Base-by-base conservation (phyloP, 2,797 vertebrate genomes). In the Pangasius sanitwongsei region DNA sequence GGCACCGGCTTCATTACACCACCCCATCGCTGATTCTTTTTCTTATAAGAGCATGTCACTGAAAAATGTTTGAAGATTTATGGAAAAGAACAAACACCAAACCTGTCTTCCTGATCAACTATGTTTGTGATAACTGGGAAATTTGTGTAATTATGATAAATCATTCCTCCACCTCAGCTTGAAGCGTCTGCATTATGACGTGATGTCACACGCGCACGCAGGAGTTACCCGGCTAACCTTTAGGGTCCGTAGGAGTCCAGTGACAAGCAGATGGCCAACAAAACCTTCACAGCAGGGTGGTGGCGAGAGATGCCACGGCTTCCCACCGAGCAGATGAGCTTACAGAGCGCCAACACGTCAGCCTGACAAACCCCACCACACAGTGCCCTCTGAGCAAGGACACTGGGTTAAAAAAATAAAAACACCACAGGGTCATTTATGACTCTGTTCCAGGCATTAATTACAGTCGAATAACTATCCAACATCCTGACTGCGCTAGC, bases 241-340 rank as follows among this genome's bases (percentile, higher is more conserved):
- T 89, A 93, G 83, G 86, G 72, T 87, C 87, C 48, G 44, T 28
- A 57, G 75, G 89, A 94, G 92, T 95, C 94, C 93, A 92, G 92
- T 91, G 95, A 95, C 94, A 95, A 95, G 93, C 96, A 96, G 95
- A 94, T 94, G 94, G 94, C 90, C 91, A 90, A 94, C 93, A 95
- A 94, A 96, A 95, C 94, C 95, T 95, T 91, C 94, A 92, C 94
- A 94, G 93, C 91, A 91, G 94, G 94, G 94, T 92, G 93, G 88
- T 94, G 93, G 95, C 94, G 48, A 31, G 95, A 95, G 93, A 95
- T 95, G 95, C 95, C 94, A 94, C 94, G 93, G 94, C 95, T 94
- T 93, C 95, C 95, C 94, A 92, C 94, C 92, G 95, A 95, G 93
- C 83, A 93, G 94, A 95, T 95, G 95, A 95, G 95, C 95, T 96